Evolutionary conservation across 2,797 vertebrate genomes (phyloP).

Genomic region (Chlorospingus semifuscus): DNA sequence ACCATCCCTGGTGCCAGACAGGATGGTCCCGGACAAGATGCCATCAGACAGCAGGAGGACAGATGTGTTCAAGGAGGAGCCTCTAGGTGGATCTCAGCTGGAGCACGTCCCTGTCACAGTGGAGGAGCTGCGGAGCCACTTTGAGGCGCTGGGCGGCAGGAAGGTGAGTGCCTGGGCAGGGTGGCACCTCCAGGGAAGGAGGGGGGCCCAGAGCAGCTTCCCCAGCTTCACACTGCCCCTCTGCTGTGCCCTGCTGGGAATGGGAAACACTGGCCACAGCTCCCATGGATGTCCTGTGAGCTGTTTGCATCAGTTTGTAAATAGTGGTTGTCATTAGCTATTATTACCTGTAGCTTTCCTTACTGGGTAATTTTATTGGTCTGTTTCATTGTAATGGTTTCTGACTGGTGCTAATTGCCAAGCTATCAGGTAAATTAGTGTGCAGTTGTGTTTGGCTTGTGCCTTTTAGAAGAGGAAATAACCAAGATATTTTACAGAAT

Average conservation of each 20-base stretch:
- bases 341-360: neutral
- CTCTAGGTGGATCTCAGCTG: neutral
- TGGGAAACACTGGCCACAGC: neutral
- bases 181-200: rapidly evolving
- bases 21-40: neutral
- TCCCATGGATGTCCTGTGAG: neutral
- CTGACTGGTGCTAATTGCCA: neutral
- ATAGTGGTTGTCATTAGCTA: neutral
- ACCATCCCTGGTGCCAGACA: neutral
- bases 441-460: neutral
- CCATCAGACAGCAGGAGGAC: neutral
- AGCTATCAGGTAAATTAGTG: neutral
- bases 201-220: rapidly evolving
- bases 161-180: conserved; percentile 61
- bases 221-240: neutral
- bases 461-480: neutral
- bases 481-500: neutral
- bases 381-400: neutral
- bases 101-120: conserved; percentile 69
- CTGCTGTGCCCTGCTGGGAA: rapidly evolving
- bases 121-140: conserved; percentile 75
- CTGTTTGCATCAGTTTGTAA: neutral
- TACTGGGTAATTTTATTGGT: neutral
- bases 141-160: conserved; percentile 59
- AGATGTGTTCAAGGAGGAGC: conserved; percentile 52